Conservation (phyloP, 2,888 invertebrate genomes). For the Lithosia quadra region DNA sequence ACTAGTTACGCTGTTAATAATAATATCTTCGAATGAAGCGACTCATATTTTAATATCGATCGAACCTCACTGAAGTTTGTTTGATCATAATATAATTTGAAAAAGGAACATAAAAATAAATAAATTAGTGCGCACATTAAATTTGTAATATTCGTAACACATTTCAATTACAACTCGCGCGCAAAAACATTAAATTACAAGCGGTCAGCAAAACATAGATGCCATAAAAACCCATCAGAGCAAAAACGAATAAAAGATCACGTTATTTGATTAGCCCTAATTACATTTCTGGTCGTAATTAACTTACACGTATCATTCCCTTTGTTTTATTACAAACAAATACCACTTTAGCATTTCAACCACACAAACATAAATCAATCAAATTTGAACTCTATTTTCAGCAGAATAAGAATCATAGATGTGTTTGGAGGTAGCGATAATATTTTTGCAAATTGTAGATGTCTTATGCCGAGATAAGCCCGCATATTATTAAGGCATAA, state of each 20-base stretch:
- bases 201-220: slow-evolving; percentile 56
- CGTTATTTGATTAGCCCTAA: slow-evolving; percentile 85
- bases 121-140: background rate
- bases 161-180: slow-evolving; percentile 57
- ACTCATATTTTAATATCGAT: too few species aligned
- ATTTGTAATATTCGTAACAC: slow-evolving; percentile 33
- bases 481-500: slow-evolving; percentile 81
- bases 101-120: slow-evolving; percentile 1
- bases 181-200: slow-evolving; percentile 44
- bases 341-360: slow-evolving; percentile 50
- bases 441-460: slow-evolving; percentile 60
- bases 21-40: too few species aligned
- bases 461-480: slow-evolving; percentile 80
- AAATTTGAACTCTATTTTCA: slow-evolving; percentile 56
- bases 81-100: background rate
- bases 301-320: slow-evolving; percentile 82
- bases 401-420: slow-evolving; percentile 31
- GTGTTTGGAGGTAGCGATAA: slow-evolving; percentile 23
- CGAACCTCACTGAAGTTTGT: too few species aligned
- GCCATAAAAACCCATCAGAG: slow-evolving; percentile 64
- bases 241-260: slow-evolving; percentile 78
- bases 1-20: too few species aligned
- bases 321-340: slow-evolving; percentile 81
- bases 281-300: slow-evolving; percentile 84
- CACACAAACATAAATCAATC: slow-evolving; percentile 26